These are phyloP conservation scores for Cephalophus harveyi DNA, from an alignment of 2,113 vertebrate species.

Conservation along the genomic window DNA sequence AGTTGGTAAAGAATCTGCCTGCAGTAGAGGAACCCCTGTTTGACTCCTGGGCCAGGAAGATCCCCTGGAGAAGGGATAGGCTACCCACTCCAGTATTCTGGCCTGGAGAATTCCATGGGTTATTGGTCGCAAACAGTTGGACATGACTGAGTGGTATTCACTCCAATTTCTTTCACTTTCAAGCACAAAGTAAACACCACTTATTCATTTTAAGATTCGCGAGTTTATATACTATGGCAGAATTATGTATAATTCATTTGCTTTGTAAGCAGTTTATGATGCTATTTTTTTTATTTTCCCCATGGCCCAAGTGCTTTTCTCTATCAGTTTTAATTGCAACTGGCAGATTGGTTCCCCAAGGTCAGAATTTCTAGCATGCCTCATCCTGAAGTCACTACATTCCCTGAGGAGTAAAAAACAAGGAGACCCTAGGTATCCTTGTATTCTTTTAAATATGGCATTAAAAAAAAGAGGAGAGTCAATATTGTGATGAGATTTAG, in stretches of 20 bases:
- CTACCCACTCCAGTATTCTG: background rate
- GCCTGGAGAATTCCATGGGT: background rate
- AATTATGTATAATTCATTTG: background rate
- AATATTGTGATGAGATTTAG: background rate
- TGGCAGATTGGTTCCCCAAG: background rate
- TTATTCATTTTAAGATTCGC: background rate
- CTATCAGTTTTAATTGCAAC: conserved; percentile 27
- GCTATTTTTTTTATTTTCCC: background rate
- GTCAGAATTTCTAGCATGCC: background rate
- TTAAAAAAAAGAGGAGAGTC: background rate
- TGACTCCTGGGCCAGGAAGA: background rate
- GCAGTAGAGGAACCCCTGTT: background rate
- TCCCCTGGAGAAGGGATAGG: background rate
- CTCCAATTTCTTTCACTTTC: background rate
- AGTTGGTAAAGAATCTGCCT: background rate
- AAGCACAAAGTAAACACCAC: background rate
- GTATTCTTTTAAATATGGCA: background rate
- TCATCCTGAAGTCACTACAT: background rate
- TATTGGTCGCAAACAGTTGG: background rate
- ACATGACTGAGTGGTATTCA: background rate
- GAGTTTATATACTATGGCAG: background rate
- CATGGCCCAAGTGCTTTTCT: background rate
- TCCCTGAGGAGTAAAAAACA: background rate
- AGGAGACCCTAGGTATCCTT: background rate
- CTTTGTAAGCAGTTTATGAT: background rate